A percentile compares a stretch with the other conserved stretches of the same genome.
Conservation (phyloP, 2,797 vertebrate genomes). For the Buceros bicornis region DNA sequence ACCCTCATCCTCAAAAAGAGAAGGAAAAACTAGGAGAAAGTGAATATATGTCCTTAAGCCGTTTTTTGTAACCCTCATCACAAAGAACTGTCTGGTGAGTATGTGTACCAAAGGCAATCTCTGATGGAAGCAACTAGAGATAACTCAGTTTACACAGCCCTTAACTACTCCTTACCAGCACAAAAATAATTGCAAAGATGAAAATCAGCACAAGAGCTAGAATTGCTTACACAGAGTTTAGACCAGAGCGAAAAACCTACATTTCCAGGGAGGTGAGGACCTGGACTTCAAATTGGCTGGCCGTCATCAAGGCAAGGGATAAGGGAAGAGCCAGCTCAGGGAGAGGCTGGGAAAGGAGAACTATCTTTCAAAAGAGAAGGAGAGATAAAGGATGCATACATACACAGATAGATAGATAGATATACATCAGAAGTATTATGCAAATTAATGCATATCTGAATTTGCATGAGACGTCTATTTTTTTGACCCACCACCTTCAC, state of each 20-base stretch:
- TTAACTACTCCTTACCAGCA: neutral
- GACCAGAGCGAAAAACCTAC: neutral
- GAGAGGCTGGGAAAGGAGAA: conserved; percentile 11
- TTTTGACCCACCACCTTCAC: conserved; percentile 19
- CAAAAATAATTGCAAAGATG: neutral
- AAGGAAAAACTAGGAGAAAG: neutral
- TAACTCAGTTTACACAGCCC: neutral
- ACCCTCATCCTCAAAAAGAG: neutral
- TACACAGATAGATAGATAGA: neutral
- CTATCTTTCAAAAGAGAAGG: neutral
- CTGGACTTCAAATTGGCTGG: neutral
- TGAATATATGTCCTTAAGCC: neutral
- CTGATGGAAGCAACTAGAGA: neutral
- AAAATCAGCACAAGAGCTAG: neutral
- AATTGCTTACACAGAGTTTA: neutral
- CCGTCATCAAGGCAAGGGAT: neutral
- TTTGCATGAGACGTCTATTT: conserved; percentile 44
- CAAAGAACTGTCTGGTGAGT: neutral
- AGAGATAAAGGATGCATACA: conserved; percentile 17
- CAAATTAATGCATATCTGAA: conserved; percentile 13
- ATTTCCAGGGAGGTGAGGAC: neutral
- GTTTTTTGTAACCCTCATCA: neutral
- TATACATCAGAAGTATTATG: neutral
- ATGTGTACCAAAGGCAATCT: neutral
- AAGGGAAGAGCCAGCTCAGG: neutral